Percentiles rank a stretch among this genome's conserved stretches.
Evolutionary conservation across 2,113 vertebrate genomes (phyloP).

Genomic region (Oryzias javanicus): DNA sequence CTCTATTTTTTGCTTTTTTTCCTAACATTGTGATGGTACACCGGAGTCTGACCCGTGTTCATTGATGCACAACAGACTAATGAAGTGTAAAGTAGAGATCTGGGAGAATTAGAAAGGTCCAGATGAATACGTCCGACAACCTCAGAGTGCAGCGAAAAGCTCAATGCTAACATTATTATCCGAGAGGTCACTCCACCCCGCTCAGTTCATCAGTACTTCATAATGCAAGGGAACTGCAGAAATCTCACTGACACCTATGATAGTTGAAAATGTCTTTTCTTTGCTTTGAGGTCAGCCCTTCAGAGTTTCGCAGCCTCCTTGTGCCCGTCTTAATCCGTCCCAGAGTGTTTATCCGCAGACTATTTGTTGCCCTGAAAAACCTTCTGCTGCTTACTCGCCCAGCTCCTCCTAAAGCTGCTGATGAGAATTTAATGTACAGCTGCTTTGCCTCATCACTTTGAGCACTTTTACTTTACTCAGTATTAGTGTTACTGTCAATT

Average conservation of each 20-base stretch:
- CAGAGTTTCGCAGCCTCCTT: slow-evolving; percentile 15
- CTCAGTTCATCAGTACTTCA: slow-evolving; percentile 65
- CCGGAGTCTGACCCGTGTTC: slow-evolving; percentile 65
- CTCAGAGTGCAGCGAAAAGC: slow-evolving; percentile 25
- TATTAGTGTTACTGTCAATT: slow-evolving; percentile 1
- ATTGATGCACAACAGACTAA: slow-evolving; percentile 64
- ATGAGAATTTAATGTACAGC: slow-evolving; percentile 58
- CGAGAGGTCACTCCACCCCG: slow-evolving; percentile 60
- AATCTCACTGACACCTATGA: slow-evolving; percentile 18
- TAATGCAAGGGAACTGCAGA: slow-evolving; percentile 40
- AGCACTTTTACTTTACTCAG: slow-evolving; percentile 18
- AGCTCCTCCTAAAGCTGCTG: slow-evolving; percentile 46
- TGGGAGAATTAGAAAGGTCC: slow-evolving; percentile 27
- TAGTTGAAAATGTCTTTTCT: too few species aligned
- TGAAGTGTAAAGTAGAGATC: slow-evolving; percentile 70
- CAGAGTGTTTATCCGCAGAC: slow-evolving; percentile 42
- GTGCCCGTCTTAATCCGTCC: slow-evolving; percentile 19
- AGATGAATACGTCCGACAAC: slow-evolving; percentile 36
- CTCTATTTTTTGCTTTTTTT: slow-evolving; percentile 22
- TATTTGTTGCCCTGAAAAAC: slow-evolving; percentile 47
- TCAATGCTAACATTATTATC: slow-evolving; percentile 74
- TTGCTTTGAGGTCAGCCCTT: slow-evolving; percentile 23
- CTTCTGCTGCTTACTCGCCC: slow-evolving; percentile 34
- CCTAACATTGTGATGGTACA: slow-evolving; percentile 55
- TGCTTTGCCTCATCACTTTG: slow-evolving; percentile 42